These are phyloP conservation scores for Alca torda DNA, from an alignment of 2,797 vertebrate species.

Conservation along the genomic window DNA sequence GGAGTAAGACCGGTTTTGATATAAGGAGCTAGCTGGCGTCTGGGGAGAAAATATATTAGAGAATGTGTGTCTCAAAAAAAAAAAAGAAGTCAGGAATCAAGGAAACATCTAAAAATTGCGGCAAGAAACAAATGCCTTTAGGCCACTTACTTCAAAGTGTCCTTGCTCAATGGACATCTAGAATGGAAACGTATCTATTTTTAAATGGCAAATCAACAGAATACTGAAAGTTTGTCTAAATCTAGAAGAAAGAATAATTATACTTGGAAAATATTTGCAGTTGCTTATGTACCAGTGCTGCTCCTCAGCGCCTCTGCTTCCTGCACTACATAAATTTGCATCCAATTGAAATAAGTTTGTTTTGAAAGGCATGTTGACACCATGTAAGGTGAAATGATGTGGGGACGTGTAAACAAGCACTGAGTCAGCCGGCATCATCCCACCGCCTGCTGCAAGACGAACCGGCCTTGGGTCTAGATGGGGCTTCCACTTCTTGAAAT, in stretches of 20 bases:
- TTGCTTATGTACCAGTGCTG: neutral
- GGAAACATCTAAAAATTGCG: slow-evolving; percentile 37
- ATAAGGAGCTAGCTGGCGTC: neutral
- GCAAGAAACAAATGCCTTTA: slow-evolving; percentile 48
- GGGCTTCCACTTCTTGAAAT: neutral
- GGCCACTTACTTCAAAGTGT: neutral
- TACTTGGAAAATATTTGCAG: neutral
- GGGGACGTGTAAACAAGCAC: neutral
- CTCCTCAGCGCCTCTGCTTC: neutral
- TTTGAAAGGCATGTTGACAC: neutral
- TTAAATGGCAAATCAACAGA: neutral
- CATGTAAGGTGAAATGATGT: neutral
- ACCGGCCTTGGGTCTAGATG: rapidly evolving
- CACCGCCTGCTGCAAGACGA: neutral
- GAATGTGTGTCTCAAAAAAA: neutral
- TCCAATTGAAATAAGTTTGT: neutral
- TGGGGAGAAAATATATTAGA: neutral
- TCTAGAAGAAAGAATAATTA: neutral
- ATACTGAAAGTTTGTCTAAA: neutral
- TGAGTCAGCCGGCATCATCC: neutral
- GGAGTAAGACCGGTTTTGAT: neutral
- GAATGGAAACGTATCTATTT: slow-evolving; percentile 13
- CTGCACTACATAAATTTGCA: neutral
- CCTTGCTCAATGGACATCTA: neutral
- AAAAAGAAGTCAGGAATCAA: neutral